Evolutionary conservation across 2,888 invertebrate species (phyloP).

Genomic region (Parascotia fuliginaria): DNA sequence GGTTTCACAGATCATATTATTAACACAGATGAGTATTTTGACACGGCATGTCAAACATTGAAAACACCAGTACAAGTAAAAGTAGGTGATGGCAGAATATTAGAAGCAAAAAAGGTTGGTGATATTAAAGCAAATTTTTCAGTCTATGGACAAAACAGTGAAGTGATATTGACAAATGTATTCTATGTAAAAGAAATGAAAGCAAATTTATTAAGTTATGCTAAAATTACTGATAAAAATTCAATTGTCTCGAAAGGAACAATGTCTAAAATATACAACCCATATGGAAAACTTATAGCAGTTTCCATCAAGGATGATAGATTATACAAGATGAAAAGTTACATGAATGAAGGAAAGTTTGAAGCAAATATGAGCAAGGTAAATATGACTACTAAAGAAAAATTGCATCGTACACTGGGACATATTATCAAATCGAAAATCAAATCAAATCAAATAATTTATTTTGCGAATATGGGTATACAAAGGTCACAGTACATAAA

Average conservation of each 20-base stretch:
- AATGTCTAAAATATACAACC: not conserved
- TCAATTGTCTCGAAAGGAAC: constrained; percentile 18
- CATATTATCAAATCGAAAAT: no score
- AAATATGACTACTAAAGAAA: constrained; percentile 3
- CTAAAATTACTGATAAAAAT: constrained; percentile 20
- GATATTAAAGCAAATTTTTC: not conserved
- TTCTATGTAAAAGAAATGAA: constrained; percentile 24
- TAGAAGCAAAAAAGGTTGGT: constrained; percentile 2
- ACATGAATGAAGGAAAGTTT: not conserved
- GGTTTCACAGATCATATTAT: constrained; percentile 4
- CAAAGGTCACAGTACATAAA: no score
- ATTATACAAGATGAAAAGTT: not conserved
- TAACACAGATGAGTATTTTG: not conserved
- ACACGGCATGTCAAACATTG: not conserved
- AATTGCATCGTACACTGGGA: not conserved
- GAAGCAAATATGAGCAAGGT: constrained; percentile 3
- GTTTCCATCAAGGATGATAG: not conserved
- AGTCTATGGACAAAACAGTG: not conserved
- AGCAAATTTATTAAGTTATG: not conserved
- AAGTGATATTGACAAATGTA: constrained; percentile 2
- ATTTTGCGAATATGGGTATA: no score
- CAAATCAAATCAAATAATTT: no score
- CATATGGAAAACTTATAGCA: not conserved
- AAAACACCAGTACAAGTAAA: not conserved
- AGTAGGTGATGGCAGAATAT: not conserved